phyloP scores from a whole-genome alignment of 2,113 vertebrate species.

The Stigmatopora nigra region DNA sequence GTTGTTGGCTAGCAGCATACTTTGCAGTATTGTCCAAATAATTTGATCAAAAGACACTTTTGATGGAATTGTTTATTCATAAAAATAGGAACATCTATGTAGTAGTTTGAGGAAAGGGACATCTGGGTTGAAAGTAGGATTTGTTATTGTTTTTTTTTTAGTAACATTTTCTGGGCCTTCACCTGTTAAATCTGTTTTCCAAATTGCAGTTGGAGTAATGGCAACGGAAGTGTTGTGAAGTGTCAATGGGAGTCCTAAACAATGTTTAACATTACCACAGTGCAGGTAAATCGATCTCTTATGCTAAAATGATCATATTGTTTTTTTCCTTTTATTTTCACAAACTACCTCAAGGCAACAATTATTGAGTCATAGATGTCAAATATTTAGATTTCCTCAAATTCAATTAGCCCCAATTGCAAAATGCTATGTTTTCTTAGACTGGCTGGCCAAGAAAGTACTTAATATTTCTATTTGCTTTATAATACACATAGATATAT shows the following conservation, averaged over 20 bases:
- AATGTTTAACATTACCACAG: constrained; percentile 1
- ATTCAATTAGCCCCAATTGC: constrained; percentile 1
- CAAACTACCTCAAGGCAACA: constrained; percentile 44
- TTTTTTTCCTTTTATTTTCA: background rate
- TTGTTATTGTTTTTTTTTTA: constrained; percentile 30
- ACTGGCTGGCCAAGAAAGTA: background rate
- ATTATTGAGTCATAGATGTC: constrained; percentile 37
- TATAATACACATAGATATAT: background rate
- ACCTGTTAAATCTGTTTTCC: constrained; percentile 41
- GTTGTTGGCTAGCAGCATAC: background rate
- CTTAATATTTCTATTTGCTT: background rate
- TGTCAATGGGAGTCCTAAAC: constrained; percentile 11
- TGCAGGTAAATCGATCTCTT: background rate
- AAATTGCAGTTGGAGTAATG: constrained; percentile 35
- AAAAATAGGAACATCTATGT: constrained; percentile 64
- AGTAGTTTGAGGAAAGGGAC: constrained; percentile 47
- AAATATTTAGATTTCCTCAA: background rate
- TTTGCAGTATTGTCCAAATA: background rate
- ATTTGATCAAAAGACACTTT: constrained; percentile 32
- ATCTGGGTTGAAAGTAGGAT: constrained; percentile 10
- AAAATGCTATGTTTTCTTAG: constrained; percentile 1
- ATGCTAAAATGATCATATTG: background rate
- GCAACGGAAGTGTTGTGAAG: constrained; percentile 36
- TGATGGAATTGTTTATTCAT: constrained; percentile 60
- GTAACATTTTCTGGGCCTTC: constrained; percentile 53